Conservation (phyloP, 1,140 invertebrate species). For the Helicorthomorpha holstii region DNA sequence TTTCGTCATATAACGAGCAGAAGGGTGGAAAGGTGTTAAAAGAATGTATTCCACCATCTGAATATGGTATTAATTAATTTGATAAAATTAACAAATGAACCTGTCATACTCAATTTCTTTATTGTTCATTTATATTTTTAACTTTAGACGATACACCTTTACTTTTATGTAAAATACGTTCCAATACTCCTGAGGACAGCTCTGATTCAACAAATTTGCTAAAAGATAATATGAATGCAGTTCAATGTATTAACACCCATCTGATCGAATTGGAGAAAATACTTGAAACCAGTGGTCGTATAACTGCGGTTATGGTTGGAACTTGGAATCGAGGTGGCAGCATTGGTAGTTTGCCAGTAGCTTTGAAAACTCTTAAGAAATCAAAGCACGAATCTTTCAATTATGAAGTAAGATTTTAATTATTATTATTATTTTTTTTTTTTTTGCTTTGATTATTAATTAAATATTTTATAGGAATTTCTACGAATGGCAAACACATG, state of each 20-base stretch:
- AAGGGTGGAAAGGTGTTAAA: conserved; percentile 33
- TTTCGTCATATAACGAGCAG: conserved; percentile 37
- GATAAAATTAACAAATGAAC: too few species aligned
- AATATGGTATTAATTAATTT: conserved; percentile 44
- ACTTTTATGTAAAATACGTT: neutral
- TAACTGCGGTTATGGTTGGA: too few species aligned
- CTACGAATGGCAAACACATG: conserved; percentile 52
- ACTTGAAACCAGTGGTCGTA: too few species aligned
- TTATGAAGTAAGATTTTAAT: conserved; percentile 56
- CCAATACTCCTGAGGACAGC: too few species aligned
- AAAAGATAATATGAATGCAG: too few species aligned
- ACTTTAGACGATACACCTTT: neutral
- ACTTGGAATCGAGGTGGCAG: too few species aligned
- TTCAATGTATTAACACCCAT: too few species aligned
- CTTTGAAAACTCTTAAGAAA: conserved; percentile 31
- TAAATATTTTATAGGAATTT: conserved; percentile 40
- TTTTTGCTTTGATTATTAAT: neutral
- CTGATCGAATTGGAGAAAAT: too few species aligned
- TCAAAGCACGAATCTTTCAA: conserved; percentile 48
- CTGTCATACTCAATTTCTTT: too few species aligned
- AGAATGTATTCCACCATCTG: conserved; percentile 63
- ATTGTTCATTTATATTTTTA: too few species aligned
- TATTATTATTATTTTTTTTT: conserved; percentile 33
- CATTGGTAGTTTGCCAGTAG: neutral
- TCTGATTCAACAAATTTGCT: too few species aligned